Conservation (phyloP, 2,888 invertebrate genomes). For the Euproctis similis region DNA sequence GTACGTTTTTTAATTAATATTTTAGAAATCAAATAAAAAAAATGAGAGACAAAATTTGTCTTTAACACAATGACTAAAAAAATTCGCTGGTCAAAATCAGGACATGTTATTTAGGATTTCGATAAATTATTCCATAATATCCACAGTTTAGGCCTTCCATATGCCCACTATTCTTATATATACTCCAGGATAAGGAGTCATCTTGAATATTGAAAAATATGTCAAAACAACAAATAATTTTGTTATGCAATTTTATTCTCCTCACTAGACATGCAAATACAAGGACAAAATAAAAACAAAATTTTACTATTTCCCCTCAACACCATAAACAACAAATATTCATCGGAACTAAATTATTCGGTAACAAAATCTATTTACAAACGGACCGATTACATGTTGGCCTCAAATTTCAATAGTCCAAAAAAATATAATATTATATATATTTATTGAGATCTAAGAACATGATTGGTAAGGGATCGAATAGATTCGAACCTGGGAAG, state of each 20-base stretch:
- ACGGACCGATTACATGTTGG: slow-evolving; percentile 24
- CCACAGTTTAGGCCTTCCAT: no score
- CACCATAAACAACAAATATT: slow-evolving; percentile 41
- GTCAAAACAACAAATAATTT: slow-evolving; percentile 27
- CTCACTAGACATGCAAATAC: slow-evolving; percentile 70
- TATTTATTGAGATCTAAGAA: slow-evolving; percentile 44
- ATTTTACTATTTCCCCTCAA: slow-evolving; percentile 41
- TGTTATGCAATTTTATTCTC: slow-evolving; percentile 67
- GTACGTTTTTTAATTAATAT: no score
- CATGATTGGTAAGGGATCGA: slow-evolving; percentile 43
- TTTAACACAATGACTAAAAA: no score
- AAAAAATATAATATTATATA: no score
- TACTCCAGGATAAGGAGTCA: no score
- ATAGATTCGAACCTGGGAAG: slow-evolving; percentile 26
- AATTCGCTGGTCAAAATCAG: no score
- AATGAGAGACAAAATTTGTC: no score
- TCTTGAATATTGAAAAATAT: no score
- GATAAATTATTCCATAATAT: no score
- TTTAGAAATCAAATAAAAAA: no score
- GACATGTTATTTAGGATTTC: no score
- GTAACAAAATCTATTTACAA: slow-evolving; percentile 57
- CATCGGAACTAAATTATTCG: slow-evolving; percentile 47
- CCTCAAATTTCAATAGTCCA: slow-evolving; percentile 20
- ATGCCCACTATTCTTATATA: no score
- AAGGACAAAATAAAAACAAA: slow-evolving; percentile 55